Evolutionary conservation across 2,888 invertebrate species (phyloP).

Genomic region (Drosophila silvestris): DNA sequence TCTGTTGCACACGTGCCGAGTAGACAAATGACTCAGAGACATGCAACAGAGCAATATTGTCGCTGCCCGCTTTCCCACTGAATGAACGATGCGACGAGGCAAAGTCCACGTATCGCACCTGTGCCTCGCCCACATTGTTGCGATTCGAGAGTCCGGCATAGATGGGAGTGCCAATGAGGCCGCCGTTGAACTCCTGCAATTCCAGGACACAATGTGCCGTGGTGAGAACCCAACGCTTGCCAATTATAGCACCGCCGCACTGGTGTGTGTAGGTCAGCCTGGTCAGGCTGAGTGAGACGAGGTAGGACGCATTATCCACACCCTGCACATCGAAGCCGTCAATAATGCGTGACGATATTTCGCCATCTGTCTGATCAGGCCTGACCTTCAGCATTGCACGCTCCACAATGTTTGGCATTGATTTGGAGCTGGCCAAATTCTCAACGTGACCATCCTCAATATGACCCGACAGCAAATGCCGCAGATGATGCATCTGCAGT

Average conservation of each 20-base stretch:
- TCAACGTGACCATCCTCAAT: slow-evolving; percentile 22
- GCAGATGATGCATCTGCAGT: slow-evolving; percentile 31
- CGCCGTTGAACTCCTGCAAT: slow-evolving; percentile 51
- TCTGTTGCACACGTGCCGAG: slow-evolving; percentile 80
- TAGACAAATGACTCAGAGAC: slow-evolving; percentile 78
- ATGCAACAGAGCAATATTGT: slow-evolving; percentile 87
- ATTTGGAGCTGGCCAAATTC: slow-evolving; percentile 1
- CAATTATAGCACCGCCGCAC: slow-evolving; percentile 85
- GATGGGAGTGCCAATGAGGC: slow-evolving; percentile 63
- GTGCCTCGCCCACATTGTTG: slow-evolving; percentile 61
- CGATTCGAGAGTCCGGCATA: slow-evolving; percentile 78
- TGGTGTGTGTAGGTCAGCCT: slow-evolving; percentile 77
- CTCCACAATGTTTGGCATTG: slow-evolving; percentile 30
- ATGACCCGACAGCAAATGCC: slow-evolving; percentile 49
- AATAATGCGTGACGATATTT: slow-evolving; percentile 63
- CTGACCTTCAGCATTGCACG: slow-evolving; percentile 26
- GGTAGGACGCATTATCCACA: slow-evolving; percentile 68
- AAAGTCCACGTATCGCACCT: slow-evolving; percentile 78
- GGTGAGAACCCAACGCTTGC: slow-evolving; percentile 84
- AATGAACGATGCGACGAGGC: slow-evolving; percentile 82
- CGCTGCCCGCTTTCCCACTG: slow-evolving; percentile 84
- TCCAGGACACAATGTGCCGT: slow-evolving; percentile 80
- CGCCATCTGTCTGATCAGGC: slow-evolving; percentile 27
- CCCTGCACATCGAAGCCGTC: slow-evolving; percentile 73
- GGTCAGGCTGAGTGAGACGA: slow-evolving; percentile 75